Evolutionary conservation across 2,888 invertebrate genomes (phyloP), one percentile per base, ranked within the genome.

Genomic region (Exephanes ischioxanthus): DNA sequence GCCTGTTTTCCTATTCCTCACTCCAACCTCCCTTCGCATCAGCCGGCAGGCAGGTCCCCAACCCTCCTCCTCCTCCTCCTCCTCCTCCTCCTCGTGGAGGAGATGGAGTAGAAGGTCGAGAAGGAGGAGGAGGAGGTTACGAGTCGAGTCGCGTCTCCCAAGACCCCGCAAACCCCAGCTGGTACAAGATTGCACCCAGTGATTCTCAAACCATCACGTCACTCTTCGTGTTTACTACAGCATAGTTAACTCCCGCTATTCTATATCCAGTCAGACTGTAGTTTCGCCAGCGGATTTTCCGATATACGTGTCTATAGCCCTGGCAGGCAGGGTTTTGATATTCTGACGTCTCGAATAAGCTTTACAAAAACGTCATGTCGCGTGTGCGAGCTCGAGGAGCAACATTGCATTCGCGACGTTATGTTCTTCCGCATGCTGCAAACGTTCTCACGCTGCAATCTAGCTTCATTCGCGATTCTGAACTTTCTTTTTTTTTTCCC

Each of bases 121-220:
- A 45, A 22, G 73, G 22, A 45, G 73, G 78, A 61, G 78, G 89
- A 89, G 89, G 88, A 91, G 91, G 92, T 91, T 92, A 92, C 92
- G 91, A 91, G 90, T 89, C 88, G 87, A 91, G 90, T 89, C 90
- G 90, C 91, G 90, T 91, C 90, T 92, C 89, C 89, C 89, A 89
- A 92, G 91, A 92, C 91, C 91, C 91, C 92, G 90, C 91, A 92
- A 93, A 87, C 92, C 92, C 91, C 93, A 92, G 92, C 92, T 91
- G 91, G 91, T 92, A 93, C 93, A 93, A 92, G 93, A 93, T 94
- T 93, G 93, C 91, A 91, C 89, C 88, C 93, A 93, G 93, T 88
- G 93, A 90, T 90, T 92, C 93, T 91, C 93, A 93, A 84, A 81
- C 81, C 78, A 85, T 75, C 70, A 79, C 79, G 70, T 84, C 80